Evolutionary conservation across 2,888 invertebrate species (phyloP), one percentile per base, ranked within the genome.

Genomic region (Lasioglossum leucozonium): DNA sequence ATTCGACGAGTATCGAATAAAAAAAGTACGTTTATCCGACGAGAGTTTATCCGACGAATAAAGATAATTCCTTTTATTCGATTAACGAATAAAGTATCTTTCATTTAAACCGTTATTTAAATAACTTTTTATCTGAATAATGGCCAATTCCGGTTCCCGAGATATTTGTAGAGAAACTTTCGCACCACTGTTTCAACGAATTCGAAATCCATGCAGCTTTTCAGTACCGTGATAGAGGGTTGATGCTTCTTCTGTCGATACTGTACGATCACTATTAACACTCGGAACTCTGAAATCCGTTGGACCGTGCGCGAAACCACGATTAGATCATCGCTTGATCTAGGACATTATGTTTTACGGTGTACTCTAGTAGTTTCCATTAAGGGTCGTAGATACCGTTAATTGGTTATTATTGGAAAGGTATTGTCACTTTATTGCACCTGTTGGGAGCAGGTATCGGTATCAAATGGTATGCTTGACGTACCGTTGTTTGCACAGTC

Each of bases 341-440:
- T 16, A 58, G 26, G 11, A 26, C 16, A 58, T 58, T 26, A 26
- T 26, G 58, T 30, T 58, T 58, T 58, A 58, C 26, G 5, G 58
- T 26, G 26, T 26, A 58, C 26, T 26, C 11, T 58, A 30, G 26
- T 26, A 26, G 58, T 13, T 58, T 58, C 58, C 58, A 58, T 58
- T 58, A 58, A 58, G 26, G 58, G 26, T 11, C 58, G 13, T 26
- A 26, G 58, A 11, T 16, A 30, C 26, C 16, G 26, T 58, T 58
- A 58, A 58, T 58, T 58, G 13, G 26, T 58, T 58, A 58, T 58
- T 58, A 58, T 58, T 58, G 30, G 65, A 65, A 65, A 65, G 65
- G 30, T 30, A 37, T 67, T 37, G 34, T 67, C 37, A 37, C 37
- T 37, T 67, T 37, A 37, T 22, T 34, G 67, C 34, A 22, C 34